Evolutionary conservation across 2,888 invertebrate genomes (phyloP), one percentile per base, ranked within the genome.

Genomic region (Zaprionus bogoriensis): DNA sequence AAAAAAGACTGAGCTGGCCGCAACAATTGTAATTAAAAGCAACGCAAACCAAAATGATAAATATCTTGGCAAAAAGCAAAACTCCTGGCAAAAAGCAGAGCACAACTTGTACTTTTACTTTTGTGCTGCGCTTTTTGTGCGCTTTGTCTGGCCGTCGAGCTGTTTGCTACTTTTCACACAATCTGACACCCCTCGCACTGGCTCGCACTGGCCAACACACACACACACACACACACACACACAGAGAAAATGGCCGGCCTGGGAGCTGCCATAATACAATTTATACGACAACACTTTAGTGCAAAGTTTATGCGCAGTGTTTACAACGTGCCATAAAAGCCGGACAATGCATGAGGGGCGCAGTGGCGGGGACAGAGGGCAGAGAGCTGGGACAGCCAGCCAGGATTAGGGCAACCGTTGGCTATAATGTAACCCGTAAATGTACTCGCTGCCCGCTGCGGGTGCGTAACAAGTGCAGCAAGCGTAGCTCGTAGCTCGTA

Each of bases 241-340:
- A 38, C 23, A 57, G 69, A 60, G 60, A 67, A 76, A 85, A 83
- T 80, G 78, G 68, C 80, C 80, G 72, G 72, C 82, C 62, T 72
- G 82, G 82, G 82, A 83, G 78, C 78, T 80, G 83, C 82, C 83
- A 85, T 82, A 82, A 82, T 85, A 85, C 82, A 85, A 82, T 85
- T 82, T 85, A 82, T 82, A 85, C 78, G 85, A 84, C 85, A 82
- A 80, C 82, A 82, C 82, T 82, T 83, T 85, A 85, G 82, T 82
- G 77, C 82, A 80, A 82, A 85, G 80, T 82, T 82, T 82, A 82
- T 82, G 78, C 83, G 60, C 81, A 85, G 78, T 85, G 82, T 82
- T 82, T 82, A 82, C 82, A 82, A 83, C 82, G 48, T 74, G 80
- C 83, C 83, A 82, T 82, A 82, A 85, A 82, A 82, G 80, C 86